Evolutionary conservation across 2,113 vertebrate species (phyloP).

Genomic region (Perognathus longimembris): DNA sequence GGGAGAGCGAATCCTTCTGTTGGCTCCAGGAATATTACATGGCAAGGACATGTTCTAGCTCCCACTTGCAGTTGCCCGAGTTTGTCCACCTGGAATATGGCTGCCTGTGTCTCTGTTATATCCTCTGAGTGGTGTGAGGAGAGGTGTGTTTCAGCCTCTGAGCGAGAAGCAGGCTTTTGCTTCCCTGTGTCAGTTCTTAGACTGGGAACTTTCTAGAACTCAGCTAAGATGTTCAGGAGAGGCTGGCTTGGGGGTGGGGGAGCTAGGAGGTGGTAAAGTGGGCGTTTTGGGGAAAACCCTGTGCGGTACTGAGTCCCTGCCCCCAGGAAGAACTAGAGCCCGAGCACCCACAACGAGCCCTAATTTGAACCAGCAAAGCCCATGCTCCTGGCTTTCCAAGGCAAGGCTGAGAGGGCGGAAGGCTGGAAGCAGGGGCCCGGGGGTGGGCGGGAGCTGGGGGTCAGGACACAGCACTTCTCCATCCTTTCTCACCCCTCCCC

Average conservation of each 20-base stretch:
- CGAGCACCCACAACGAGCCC: neutral
- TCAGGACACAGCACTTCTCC: neutral
- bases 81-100: neutral
- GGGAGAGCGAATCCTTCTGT: neutral
- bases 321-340: neutral
- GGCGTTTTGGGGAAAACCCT: no score
- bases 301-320: fast-evolving
- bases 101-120: neutral
- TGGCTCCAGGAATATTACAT: neutral
- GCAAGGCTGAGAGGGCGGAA: neutral
- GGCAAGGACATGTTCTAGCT: neutral
- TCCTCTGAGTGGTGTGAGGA: neutral
- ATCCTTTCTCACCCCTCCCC: neutral
- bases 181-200: neutral
- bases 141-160: neutral
- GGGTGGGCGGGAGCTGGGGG: neutral
- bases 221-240: neutral
- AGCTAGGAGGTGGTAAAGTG: fast-evolving
- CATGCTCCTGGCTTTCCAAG: neutral
- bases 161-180: neutral
- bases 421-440: no score
- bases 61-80: neutral
- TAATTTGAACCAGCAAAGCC: neutral
- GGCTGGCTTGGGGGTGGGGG: neutral
- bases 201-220: neutral